These are phyloP conservation scores for Merluccius polli DNA, from an alignment of 2,797 vertebrate species.

Conservation along the genomic window DNA sequence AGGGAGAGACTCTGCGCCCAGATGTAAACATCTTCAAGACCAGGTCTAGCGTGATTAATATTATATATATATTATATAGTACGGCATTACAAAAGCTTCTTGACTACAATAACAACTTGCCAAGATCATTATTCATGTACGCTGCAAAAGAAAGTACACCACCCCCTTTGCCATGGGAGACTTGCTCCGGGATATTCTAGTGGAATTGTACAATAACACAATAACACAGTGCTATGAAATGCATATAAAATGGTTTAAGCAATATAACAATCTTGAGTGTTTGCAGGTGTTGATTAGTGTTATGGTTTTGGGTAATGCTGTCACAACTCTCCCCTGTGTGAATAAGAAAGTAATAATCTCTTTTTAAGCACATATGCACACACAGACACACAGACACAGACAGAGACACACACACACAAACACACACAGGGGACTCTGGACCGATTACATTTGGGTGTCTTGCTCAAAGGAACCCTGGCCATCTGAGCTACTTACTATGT, in stretches of 20 bases:
- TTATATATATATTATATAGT: too few species aligned
- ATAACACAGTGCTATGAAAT: neutral
- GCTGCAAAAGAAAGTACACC: neutral
- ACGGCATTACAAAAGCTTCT: slow-evolving; percentile 12
- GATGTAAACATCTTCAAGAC: slow-evolving; percentile 12
- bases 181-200: neutral
- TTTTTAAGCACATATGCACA: neutral
- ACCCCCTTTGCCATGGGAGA: neutral
- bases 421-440: neutral
- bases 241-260: neutral
- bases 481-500: neutral
- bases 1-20: slow-evolving; percentile 3
- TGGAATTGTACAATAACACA: neutral
- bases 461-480: neutral
- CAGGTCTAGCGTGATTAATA: neutral
- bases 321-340: neutral
- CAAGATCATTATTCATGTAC: neutral
- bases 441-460: neutral
- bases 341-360: neutral
- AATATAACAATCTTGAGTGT: neutral
- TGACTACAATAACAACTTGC: neutral
- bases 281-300: neutral
- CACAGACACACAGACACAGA: neutral
- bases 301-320: too few species aligned
- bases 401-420: neutral